phyloP scores from a whole-genome alignment of 2,888 invertebrate species.

The Drosophila merina region DNA sequence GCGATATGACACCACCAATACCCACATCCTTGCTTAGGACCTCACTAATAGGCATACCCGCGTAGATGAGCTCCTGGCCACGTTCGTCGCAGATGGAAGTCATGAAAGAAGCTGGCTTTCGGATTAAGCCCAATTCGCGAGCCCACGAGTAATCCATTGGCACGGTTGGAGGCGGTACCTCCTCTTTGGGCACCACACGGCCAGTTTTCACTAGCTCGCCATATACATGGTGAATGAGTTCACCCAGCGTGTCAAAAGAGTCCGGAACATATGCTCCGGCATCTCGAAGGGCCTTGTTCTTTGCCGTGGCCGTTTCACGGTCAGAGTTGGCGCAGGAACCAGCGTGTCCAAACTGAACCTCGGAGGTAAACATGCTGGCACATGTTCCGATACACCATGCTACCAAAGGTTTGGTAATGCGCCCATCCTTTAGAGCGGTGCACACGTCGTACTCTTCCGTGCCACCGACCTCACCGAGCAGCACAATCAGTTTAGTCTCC shows the following conservation, averaged over 20 bases:
- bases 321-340: slow-evolving; percentile 98
- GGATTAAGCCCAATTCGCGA: slow-evolving; percentile 96
- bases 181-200: slow-evolving; percentile 93
- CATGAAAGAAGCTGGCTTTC: slow-evolving; percentile 99
- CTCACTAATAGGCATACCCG: slow-evolving; percentile 95
- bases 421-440: slow-evolving; percentile 90
- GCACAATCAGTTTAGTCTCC: slow-evolving; percentile 96
- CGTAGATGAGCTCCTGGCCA: slow-evolving; percentile 98
- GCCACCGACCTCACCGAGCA: slow-evolving; percentile 99
- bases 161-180: slow-evolving; percentile 99
- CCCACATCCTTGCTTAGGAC: slow-evolving; percentile 97
- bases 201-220: slow-evolving; percentile 91
- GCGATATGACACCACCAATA: slow-evolving; percentile 97
- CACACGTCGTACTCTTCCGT: slow-evolving; percentile 99
- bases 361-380: slow-evolving; percentile 93
- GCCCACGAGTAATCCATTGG: slow-evolving; percentile 99
- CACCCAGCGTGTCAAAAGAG: slow-evolving; percentile 96
- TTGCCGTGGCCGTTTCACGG: slow-evolving; percentile 95
- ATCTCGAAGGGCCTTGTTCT: slow-evolving; percentile 92
- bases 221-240: slow-evolving; percentile 90
- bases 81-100: slow-evolving; percentile 99
- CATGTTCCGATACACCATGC: slow-evolving; percentile 99
- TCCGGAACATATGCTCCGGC: slow-evolving; percentile 96
- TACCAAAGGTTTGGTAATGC: slow-evolving; percentile 96
- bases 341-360: slow-evolving; percentile 99